These are phyloP conservation scores for Psylliodes chrysocephalus DNA, from an alignment of 2,888 invertebrate species.

Conservation along the genomic window DNA sequence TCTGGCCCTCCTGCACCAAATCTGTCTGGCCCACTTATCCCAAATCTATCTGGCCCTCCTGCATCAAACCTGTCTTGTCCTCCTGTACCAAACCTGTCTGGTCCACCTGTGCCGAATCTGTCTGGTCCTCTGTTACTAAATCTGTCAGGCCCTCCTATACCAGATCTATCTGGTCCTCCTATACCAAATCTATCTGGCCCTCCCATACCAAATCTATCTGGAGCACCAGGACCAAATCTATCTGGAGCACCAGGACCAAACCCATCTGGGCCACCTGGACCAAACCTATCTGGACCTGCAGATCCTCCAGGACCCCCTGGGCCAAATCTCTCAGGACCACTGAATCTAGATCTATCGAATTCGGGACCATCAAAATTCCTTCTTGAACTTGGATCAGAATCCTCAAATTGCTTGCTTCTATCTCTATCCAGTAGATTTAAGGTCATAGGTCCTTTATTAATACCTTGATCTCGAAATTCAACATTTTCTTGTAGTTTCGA, in stretches of 20 bases:
- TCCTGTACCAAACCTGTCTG: constrained; percentile 11
- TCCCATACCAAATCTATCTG: not conserved
- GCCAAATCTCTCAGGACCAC: not conserved
- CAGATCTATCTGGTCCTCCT: not conserved
- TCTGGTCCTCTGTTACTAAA: not conserved
- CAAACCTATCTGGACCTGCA: not conserved
- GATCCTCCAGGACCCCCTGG: not conserved
- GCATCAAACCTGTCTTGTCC: constrained; percentile 5
- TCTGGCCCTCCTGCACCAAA: not conserved
- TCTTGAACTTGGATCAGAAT: not conserved
- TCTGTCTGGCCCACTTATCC: not conserved
- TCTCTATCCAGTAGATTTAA: constrained; percentile 1
- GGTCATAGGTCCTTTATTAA: not conserved
- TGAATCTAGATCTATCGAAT: no score
- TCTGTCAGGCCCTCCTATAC: not conserved
- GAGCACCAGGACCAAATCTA: not conserved
- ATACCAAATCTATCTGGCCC: constrained; percentile 8
- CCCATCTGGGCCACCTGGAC: not conserved
- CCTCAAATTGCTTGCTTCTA: not conserved
- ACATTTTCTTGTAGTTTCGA: not conserved
- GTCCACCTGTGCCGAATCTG: not conserved
- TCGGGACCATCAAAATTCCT: not conserved
- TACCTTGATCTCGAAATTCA: not conserved
- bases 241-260: not conserved
- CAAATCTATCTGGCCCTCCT: constrained; percentile 9